phyloP scores from a whole-genome alignment of 2,113 vertebrate genomes.

The Oophaga pumilio region DNA sequence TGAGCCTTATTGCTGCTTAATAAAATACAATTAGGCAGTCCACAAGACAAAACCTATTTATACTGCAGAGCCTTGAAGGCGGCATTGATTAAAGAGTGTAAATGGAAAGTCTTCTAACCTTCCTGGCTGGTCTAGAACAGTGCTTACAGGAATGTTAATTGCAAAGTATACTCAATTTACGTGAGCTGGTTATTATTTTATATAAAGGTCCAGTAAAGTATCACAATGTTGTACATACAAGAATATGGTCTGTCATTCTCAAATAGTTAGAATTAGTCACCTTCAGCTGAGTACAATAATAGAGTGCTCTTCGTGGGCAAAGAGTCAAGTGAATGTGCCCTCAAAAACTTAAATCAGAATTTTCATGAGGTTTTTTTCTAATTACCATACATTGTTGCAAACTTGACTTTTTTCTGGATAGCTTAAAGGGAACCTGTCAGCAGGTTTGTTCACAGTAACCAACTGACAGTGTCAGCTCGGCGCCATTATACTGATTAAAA shows the following conservation, averaged over 20 bases:
- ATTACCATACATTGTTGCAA: no score
- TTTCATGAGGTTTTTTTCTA: no score
- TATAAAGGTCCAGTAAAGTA: neutral
- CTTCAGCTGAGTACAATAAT: neutral
- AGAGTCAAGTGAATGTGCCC: neutral
- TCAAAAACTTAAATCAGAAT: no score
- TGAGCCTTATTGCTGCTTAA: neutral
- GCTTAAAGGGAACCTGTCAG: no score
- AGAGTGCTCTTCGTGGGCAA: neutral
- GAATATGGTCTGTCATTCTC: neutral
- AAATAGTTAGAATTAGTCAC: neutral
- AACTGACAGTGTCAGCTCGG: no score
- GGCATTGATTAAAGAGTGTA: neutral
- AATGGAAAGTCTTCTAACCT: neutral
- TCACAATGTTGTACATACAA: neutral
- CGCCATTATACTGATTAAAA: no score
- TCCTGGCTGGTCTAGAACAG: neutral
- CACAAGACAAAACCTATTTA: neutral
- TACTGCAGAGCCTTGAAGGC: neutral
- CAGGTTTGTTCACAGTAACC: no score
- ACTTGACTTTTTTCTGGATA: no score
- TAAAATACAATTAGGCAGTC: neutral
- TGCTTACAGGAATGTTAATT: neutral
- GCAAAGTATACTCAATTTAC: neutral
- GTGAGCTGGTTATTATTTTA: neutral